phyloP scores from a whole-genome alignment of 2,113 vertebrate species.

The Oreochromis spilurus region DNA sequence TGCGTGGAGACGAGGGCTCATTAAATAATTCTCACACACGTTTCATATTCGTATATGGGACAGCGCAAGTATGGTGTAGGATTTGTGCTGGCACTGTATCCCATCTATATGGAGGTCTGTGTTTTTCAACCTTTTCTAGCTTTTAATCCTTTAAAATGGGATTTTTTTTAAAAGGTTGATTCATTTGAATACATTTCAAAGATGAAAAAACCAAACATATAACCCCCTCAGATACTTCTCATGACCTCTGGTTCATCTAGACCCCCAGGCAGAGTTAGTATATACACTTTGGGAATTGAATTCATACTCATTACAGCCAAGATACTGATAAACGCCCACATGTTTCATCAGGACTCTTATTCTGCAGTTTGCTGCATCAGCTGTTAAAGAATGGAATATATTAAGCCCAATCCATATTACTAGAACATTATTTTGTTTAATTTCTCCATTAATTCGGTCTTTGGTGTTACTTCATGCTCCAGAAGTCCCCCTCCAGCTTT shows the following conservation, averaged over 20 bases:
- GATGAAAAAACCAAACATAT: not conserved
- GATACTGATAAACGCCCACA: not conserved
- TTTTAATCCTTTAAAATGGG: not conserved
- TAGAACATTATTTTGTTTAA: not conserved
- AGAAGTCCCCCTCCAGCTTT: not conserved
- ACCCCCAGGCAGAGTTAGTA: not conserved
- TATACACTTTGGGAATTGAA: not conserved
- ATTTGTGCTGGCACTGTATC: not conserved
- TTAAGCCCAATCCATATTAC: not conserved
- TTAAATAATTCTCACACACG: conserved; percentile 20
- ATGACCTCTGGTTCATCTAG: not conserved
- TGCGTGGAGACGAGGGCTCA: not conserved
- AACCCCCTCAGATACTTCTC: not conserved
- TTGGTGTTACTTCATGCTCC: not conserved
- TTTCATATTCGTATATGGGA: not conserved
- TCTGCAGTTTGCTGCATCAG: not conserved
- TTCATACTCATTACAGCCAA: not conserved
- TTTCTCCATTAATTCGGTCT: not conserved
- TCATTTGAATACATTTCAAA: not conserved
- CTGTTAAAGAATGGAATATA: not conserved
- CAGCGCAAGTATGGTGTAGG: not conserved
- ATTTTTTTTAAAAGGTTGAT: not conserved
- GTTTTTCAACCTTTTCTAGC: not conserved
- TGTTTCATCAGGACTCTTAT: not conserved
- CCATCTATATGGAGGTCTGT: not conserved